A percentile compares a stretch with the other conserved stretches of the same genome.
Conservation (phyloP, 2,888 invertebrate genomes). For the Aphodius granarius region DNA sequence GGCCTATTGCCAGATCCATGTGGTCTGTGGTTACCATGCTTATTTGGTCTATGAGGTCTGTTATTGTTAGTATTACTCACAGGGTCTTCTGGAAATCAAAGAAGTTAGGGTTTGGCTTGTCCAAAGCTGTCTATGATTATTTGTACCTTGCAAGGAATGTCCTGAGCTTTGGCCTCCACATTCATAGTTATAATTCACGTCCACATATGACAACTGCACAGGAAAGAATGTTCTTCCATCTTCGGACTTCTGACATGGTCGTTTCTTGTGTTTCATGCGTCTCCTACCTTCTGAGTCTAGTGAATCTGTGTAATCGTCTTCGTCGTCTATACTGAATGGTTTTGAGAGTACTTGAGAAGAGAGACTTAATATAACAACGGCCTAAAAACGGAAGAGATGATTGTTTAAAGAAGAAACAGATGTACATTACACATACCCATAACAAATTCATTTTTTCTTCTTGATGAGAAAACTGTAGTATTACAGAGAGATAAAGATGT, state of each 20-base stretch:
- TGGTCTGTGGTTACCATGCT: slow-evolving; percentile 10
- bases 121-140: background rate
- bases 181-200: slow-evolving; percentile 31
- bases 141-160: slow-evolving; percentile 12
- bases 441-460: background rate
- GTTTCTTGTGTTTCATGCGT: slow-evolving; percentile 14
- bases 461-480: background rate
- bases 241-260: slow-evolving; percentile 19
- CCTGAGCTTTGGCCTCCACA: slow-evolving; percentile 20
- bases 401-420: background rate
- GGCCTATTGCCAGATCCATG: slow-evolving; percentile 13
- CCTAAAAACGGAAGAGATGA: background rate
- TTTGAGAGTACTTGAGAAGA: background rate
- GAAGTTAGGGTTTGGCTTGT: background rate
- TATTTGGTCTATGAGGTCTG: slow-evolving; percentile 20
- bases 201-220: slow-evolving; percentile 28
- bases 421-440: background rate
- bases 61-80: slow-evolving; percentile 4
- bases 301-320: slow-evolving; percentile 6
- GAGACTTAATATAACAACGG: slow-evolving; percentile 1
- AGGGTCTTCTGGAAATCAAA: background rate
- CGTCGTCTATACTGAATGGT: slow-evolving; percentile 13
- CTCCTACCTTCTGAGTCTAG: slow-evolving; percentile 11
- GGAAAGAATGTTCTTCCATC: slow-evolving; percentile 32
- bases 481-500: background rate